Evolutionary conservation across 2,113 vertebrate genomes (phyloP).

Genomic region (Athene noctua): DNA sequence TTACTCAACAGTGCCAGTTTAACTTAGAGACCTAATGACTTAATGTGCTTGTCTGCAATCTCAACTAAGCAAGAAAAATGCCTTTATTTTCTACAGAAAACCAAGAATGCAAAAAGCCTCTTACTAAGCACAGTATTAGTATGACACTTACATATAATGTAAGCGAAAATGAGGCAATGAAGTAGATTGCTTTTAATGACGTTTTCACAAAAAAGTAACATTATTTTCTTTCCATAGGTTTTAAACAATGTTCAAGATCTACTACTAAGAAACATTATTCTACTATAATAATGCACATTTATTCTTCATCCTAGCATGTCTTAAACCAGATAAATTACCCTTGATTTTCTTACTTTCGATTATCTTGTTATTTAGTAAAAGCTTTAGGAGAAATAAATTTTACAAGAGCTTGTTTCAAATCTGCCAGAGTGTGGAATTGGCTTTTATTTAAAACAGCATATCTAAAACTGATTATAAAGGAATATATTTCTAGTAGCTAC

Average conservation of each 20-base stretch:
- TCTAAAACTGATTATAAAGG: not conserved
- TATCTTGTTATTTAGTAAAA: not conserved
- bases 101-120: constrained; percentile 34
- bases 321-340: constrained; percentile 21
- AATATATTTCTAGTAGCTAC: not conserved
- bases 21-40: constrained; percentile 16
- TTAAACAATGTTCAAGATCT: constrained; percentile 37
- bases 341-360: constrained; percentile 4
- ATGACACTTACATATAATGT: constrained; percentile 56
- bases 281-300: constrained; percentile 34
- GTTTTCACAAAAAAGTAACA: constrained; percentile 8
- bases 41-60: not conserved
- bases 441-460: not conserved
- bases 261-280: constrained; percentile 41
- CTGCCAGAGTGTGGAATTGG: not conserved
- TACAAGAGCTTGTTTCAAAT: not conserved
- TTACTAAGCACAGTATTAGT: constrained; percentile 9
- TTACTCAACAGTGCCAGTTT: constrained; percentile 41
- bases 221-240: constrained; percentile 54
- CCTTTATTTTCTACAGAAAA: constrained; percentile 53
- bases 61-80: constrained; percentile 45
- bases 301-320: constrained; percentile 19
- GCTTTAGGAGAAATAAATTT: constrained; percentile 38
- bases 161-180: constrained; percentile 38
- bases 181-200: constrained; percentile 12